Percentiles rank a stretch among this genome's conserved stretches.
These are phyloP conservation scores for Todiramphus saurophagus DNA, from an alignment of 2,113 vertebrate species.

Conservation along the genomic window DNA sequence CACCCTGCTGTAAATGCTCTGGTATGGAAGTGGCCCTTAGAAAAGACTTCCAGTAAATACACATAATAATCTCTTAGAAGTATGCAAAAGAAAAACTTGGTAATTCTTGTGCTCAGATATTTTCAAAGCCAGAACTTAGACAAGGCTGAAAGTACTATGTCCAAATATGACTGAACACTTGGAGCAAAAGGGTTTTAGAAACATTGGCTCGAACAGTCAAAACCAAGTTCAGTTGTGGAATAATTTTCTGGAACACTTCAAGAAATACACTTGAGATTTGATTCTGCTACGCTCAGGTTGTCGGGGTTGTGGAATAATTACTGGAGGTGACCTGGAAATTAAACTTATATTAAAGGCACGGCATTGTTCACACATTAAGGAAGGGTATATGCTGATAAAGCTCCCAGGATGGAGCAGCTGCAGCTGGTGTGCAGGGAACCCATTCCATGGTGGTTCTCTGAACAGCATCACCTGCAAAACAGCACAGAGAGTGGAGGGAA, in stretches of 20 bases:
- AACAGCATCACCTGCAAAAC: too few species aligned
- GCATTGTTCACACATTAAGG: too few species aligned
- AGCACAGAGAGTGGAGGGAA: too few species aligned
- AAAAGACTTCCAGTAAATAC: neutral
- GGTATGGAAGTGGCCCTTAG: neutral
- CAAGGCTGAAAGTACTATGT: neutral
- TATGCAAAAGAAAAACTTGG: neutral
- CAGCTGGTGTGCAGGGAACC: too few species aligned
- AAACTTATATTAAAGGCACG: too few species aligned
- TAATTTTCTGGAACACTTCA: neutral
- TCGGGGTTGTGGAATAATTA: too few species aligned
- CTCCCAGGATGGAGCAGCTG: too few species aligned
- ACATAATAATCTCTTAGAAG: neutral
- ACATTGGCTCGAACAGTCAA: neutral
- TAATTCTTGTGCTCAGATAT: neutral
- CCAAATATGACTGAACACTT: neutral
- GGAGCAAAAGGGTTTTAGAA: neutral
- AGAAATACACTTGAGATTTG: neutral
- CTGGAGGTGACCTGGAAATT: too few species aligned
- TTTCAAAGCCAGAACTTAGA: neutral
- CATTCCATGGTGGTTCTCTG: too few species aligned
- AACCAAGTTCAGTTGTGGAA: neutral
- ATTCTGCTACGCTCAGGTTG: neutral
- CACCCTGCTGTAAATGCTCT: neutral
- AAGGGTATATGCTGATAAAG: too few species aligned